phyloP scores from a whole-genome alignment of 2,888 invertebrate genomes.

The Microdon myrmicae region DNA sequence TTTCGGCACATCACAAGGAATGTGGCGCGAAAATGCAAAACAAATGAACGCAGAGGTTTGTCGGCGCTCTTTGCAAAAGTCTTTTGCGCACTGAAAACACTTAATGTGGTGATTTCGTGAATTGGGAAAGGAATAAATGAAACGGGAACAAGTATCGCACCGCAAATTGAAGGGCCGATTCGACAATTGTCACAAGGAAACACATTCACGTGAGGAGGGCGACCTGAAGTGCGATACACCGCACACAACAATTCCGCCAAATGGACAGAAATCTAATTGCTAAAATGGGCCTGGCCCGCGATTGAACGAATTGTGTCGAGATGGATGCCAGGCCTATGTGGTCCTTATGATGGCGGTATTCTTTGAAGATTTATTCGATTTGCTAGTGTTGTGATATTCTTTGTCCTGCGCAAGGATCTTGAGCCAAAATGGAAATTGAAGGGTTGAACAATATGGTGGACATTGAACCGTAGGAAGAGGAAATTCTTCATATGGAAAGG shows the following conservation, averaged over 20 bases:
- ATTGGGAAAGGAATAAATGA: too few relatives aligned
- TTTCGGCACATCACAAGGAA: slow-evolving; percentile 46
- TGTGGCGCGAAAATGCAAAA: slow-evolving; percentile 31
- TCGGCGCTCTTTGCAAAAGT: slow-evolving; percentile 34
- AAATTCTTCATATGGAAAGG: too few relatives aligned
- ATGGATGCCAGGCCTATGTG: too few relatives aligned
- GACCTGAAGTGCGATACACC: slow-evolving; percentile 23
- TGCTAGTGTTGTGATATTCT: too few relatives aligned
- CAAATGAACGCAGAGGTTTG: slow-evolving; percentile 29
- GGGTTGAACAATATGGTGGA: too few relatives aligned
- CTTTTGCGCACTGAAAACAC: slow-evolving; percentile 25
- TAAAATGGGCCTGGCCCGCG: slow-evolving; percentile 11
- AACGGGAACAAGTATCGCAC: slow-evolving; percentile 34
- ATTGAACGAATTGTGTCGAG: slow-evolving; percentile 5
- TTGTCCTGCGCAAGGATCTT: too few relatives aligned
- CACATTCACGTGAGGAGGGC: slow-evolving; percentile 24
- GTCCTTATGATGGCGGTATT: slow-evolving; percentile 11
- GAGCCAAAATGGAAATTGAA: too few relatives aligned
- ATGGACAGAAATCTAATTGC: slow-evolving; percentile 35
- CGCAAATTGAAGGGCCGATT: slow-evolving; percentile 30
- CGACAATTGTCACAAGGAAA: slow-evolving; percentile 20
- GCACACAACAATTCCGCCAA: slow-evolving; percentile 25
- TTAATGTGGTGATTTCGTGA: slow-evolving; percentile 33
- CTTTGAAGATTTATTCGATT: slow-evolving; percentile 13
- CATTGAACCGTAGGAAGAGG: too few relatives aligned